These are phyloP conservation scores for Tenrec ecaudatus DNA, from an alignment of 2,113 vertebrate species.

Conservation along the genomic window DNA sequence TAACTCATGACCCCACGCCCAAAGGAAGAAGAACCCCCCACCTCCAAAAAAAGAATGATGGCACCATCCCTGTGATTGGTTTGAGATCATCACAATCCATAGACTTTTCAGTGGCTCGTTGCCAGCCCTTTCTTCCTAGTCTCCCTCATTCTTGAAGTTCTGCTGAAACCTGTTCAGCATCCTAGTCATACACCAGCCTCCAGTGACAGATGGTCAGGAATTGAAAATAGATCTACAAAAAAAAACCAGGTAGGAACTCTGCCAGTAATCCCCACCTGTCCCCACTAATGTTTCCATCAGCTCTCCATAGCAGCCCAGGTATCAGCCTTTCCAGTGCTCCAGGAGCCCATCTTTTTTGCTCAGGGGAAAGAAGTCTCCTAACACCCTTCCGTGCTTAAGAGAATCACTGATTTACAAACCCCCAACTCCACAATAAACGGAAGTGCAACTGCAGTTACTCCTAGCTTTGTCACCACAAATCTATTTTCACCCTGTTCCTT, in stretches of 20 bases:
- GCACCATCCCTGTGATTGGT: neutral
- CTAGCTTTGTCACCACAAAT: slow-evolving; percentile 48
- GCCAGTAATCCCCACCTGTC: neutral
- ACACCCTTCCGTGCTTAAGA: neutral
- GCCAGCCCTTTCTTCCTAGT: neutral
- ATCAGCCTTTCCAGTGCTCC: slow-evolving; percentile 34
- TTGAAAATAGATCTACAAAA: neutral
- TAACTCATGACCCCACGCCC: neutral
- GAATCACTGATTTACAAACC: neutral
- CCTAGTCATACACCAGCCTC: neutral
- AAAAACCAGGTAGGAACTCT: neutral
- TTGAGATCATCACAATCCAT: neutral
- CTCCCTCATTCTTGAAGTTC: neutral
- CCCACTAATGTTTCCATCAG: neutral
- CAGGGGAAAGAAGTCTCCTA: neutral
- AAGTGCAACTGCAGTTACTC: slow-evolving; percentile 29
- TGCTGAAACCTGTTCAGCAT: neutral
- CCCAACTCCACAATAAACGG: slow-evolving; percentile 26
- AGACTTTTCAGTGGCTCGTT: neutral
- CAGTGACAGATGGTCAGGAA: neutral
- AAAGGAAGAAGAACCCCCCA: neutral
- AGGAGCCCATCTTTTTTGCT: neutral
- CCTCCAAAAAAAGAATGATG: too few species aligned
- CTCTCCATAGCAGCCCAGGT: neutral
- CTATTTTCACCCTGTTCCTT: neutral